These are phyloP conservation scores for Macrostomum cliftonense DNA, from an alignment of 2,888 invertebrate genomes.

Conservation along the genomic window DNA sequence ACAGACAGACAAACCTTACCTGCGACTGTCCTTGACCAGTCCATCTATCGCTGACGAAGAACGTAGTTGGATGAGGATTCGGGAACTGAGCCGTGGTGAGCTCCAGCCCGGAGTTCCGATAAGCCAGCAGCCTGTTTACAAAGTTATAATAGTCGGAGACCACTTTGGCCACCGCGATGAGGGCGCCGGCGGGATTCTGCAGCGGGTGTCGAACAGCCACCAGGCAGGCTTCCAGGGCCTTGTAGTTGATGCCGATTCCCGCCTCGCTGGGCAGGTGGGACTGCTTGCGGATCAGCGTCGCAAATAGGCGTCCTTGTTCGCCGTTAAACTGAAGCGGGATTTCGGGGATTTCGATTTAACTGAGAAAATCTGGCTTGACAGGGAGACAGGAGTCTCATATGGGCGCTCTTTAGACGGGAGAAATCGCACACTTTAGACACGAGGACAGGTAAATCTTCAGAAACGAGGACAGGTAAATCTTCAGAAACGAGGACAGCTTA, in stretches of 20 bases:
- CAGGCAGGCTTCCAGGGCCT: slow-evolving; percentile 24
- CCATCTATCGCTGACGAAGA: no score
- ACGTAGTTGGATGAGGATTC: background rate
- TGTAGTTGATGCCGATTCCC: slow-evolving; percentile 21
- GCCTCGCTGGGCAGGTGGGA: slow-evolving; percentile 18
- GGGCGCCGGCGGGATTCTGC: slow-evolving; percentile 20
- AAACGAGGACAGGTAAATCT: no score
- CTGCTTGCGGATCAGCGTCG: slow-evolving; percentile 21
- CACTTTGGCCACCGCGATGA: slow-evolving; percentile 27
- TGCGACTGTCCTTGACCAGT: no score
- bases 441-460: no score
- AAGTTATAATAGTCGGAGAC: slow-evolving; percentile 29
- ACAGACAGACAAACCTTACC: no score
- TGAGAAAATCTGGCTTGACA: no score
- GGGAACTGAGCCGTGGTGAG: background rate
- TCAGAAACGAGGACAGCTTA: no score
- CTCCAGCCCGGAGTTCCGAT: background rate
- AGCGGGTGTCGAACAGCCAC: slow-evolving; percentile 19
- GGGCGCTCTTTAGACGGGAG: no score
- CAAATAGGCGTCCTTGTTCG: slow-evolving; percentile 16
- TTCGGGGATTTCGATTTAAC: background rate
- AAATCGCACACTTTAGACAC: no score
- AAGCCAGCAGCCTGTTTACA: no score
- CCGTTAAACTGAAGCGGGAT: slow-evolving; percentile 17
- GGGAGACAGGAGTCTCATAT: no score